These are phyloP conservation scores for Philopedon plagiatum DNA, from an alignment of 2,888 invertebrate species.

Conservation along the genomic window DNA sequence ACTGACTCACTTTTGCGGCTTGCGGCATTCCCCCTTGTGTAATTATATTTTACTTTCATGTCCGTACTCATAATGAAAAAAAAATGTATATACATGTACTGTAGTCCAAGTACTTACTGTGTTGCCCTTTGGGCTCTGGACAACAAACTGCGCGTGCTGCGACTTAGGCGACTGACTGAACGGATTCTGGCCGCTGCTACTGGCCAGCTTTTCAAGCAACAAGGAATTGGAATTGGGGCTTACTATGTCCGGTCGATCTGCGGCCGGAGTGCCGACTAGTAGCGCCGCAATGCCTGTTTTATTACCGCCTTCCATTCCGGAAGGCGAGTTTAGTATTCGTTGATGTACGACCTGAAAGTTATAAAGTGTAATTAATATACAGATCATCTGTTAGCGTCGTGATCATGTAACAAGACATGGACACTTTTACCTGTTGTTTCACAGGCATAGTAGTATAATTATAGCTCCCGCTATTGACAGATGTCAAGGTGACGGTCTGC, in stretches of 20 bases:
- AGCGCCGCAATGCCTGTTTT: constrained; percentile 64
- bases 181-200: constrained; percentile 58
- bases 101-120: constrained; percentile 55
- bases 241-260: constrained; percentile 73
- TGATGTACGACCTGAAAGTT: constrained; percentile 51
- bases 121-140: constrained; percentile 60
- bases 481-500: constrained; percentile 66
- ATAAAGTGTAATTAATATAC: neutral
- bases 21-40: no score
- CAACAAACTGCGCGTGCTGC: constrained; percentile 55
- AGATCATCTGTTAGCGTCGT: no score
- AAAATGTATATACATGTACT: no score
- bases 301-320: constrained; percentile 1
- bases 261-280: constrained; percentile 74
- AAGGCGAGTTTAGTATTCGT: constrained; percentile 46
- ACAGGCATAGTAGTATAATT: constrained; percentile 65
- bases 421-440: constrained; percentile 59
- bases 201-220: constrained; percentile 71
- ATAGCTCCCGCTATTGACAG: constrained; percentile 62
- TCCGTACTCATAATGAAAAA: no score
- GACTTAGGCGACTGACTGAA: constrained; percentile 33
- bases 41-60: no score
- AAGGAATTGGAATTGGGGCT: constrained; percentile 71
- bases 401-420: no score
- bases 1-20: no score